Evolutionary conservation across 2,888 invertebrate species (phyloP), one percentile per base, ranked within the genome.

Genomic region (Oscheius sp.): DNA sequence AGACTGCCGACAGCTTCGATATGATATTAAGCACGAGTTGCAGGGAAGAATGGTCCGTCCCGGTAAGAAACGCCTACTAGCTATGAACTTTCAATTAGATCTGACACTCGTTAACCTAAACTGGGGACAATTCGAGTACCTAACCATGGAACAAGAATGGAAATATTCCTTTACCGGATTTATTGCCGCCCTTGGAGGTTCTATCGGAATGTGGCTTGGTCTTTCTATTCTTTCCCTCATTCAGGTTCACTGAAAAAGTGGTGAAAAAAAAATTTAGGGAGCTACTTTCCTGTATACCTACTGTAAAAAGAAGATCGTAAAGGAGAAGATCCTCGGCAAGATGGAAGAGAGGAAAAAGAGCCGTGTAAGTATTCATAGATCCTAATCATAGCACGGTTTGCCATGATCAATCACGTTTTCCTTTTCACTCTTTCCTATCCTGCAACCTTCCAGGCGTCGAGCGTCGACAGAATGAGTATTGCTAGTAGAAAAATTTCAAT

Each of bases 171-270:
- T 80, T 4, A 67, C 84, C 9, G 71, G 80, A 0, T 85, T 84
- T 71, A 83, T 85, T 45, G 84, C 85, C 49, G 84, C 83, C 3
- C 68, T 85, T 14, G 85, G 85, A 68, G 85, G 85, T 62, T 79
- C 83, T 41, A 85, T 85, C 56, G 85, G 85, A 72, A 81, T 85
- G 83, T 85, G 85, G 85, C 75, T 85, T 9, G 85, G 85, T 54
- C 74, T 85, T 20, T 84, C 83, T 24, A 82, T 85, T 49, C 75
- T 85, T 24, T 83, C 82, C n/a, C 71, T 85, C 28, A 82, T 85
- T 54, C 84, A 85, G 78, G 83, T 80, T 47, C 14, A n/a, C 1
- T 3, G 6, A 20, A 4, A 33, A 17, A 0, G 30, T 30, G 44
- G 14, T 20, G 32, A 49, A 3, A 1, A 3, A 22, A 17, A 17